Percentiles rank a stretch among this genome's conserved stretches.
Conservation (phyloP, 2,888 invertebrate species). For the Protophormia terraenovae region DNA sequence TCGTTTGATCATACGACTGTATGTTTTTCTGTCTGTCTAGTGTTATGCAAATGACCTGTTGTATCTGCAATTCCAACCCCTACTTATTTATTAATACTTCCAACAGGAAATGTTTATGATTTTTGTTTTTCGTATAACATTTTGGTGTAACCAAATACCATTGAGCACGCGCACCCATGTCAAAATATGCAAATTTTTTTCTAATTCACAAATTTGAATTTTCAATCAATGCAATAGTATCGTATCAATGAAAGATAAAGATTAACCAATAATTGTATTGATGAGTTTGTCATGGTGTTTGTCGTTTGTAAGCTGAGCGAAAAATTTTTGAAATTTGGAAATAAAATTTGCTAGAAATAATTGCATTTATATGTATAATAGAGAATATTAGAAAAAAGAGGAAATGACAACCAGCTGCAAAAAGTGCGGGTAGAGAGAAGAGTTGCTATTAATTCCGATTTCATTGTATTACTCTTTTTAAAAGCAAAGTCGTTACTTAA, state of each 20-base stretch:
- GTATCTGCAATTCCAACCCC: conserved; percentile 32
- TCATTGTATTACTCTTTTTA: neutral
- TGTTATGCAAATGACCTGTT: conserved; percentile 68
- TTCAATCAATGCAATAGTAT: conserved; percentile 30
- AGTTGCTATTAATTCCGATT: neutral
- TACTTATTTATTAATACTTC: too few species aligned
- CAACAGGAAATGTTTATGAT: conserved; percentile 23
- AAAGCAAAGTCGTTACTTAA: conserved; percentile 35
- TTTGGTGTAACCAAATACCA: conserved; percentile 36
- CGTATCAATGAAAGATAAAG: conserved; percentile 55
- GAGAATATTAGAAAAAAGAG: neutral
- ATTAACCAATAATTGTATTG: conserved; percentile 62
- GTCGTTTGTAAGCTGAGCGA: neutral
- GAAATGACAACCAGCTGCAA: conserved; percentile 59
- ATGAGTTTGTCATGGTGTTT: conserved; percentile 50
- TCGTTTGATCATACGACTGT: neutral
- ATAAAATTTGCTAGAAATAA: conserved; percentile 25
- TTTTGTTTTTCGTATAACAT: neutral
- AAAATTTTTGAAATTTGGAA: conserved; percentile 1
- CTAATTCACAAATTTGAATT: neutral
- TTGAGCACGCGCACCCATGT: conserved; percentile 62
- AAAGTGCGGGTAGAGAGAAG: conserved; percentile 52
- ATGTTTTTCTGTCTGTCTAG: too few species aligned
- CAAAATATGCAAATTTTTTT: conserved; percentile 65
- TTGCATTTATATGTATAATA: too few species aligned